Percentiles rank a stretch among this genome's conserved stretches.
Evolutionary conservation across 1,140 invertebrate genomes (phyloP).

Genomic region (Chrysomallon squamiferum): DNA sequence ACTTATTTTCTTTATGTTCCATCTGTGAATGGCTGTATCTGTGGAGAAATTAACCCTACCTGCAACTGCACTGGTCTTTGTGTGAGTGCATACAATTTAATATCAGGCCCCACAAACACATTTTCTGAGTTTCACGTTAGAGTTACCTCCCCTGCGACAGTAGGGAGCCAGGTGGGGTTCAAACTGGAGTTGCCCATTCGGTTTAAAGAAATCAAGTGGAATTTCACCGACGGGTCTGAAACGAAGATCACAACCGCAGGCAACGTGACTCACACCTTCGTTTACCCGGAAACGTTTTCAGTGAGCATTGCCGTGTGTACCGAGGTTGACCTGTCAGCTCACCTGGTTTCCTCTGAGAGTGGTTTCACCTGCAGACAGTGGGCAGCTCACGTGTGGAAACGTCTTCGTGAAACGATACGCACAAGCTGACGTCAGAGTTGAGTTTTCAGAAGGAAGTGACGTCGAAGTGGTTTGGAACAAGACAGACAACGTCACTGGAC

Average conservation of each 20-base stretch:
- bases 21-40: neutral
- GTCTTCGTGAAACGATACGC: neutral
- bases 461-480: constrained; percentile 8
- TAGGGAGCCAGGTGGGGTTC: neutral
- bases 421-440: neutral
- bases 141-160: constrained; percentile 5
- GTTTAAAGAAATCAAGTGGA: constrained; percentile 3
- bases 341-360: constrained; percentile 3
- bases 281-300: constrained; percentile 4
- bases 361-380: neutral
- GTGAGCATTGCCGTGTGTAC: constrained; percentile 4
- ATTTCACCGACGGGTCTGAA: constrained; percentile 10
- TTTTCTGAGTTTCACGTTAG: neutral
- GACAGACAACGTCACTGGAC: neutral
- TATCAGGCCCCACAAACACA: neutral
- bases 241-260: neutral
- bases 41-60: neutral
- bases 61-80: neutral
- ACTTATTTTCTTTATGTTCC: neutral
- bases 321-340: neutral
- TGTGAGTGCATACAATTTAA: neutral
- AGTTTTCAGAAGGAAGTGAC: neutral
- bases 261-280: constrained; percentile 5
- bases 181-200: neutral
- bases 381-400: neutral